Evolutionary conservation across 2,113 vertebrate genomes (phyloP).

Genomic region (Clarias magur): DNA sequence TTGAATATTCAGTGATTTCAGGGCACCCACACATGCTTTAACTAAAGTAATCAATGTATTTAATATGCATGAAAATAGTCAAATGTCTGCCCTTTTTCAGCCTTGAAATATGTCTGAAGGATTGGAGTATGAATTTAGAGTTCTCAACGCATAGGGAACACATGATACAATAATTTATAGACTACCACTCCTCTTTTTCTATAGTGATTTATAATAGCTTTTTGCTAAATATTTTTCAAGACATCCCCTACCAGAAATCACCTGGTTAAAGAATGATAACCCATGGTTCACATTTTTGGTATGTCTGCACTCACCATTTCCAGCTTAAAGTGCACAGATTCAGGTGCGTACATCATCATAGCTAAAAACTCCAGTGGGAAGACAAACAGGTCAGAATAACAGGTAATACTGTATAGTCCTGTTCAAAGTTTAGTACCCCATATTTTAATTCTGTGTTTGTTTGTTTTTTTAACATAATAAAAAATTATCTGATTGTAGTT

Average conservation of each 20-base stretch:
- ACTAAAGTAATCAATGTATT: not conserved
- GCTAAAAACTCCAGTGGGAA: constrained; percentile 74
- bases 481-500: too few relatives aligned
- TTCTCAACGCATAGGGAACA: constrained; percentile 81
- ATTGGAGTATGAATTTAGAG: constrained; percentile 84
- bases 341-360: constrained; percentile 75
- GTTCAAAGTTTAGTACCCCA: too few relatives aligned
- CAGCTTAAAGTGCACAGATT: constrained; percentile 73
- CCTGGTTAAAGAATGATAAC: constrained; percentile 81
- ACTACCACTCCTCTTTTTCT: not conserved
- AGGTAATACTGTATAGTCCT: constrained; percentile 69
- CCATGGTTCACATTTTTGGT: too few relatives aligned
- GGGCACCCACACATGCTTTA: not conserved
- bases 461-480: too few relatives aligned
- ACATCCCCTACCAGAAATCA: constrained; percentile 78
- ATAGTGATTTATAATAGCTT: not conserved
- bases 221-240: constrained; percentile 46
- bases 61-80: not conserved
- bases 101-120: constrained; percentile 77
- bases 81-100: constrained; percentile 58
- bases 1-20: not conserved
- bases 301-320: constrained; percentile 79
- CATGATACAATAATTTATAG: not conserved
- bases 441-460: too few relatives aligned
- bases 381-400: constrained; percentile 79